Evolutionary conservation across 2,888 invertebrate species (phyloP).

Genomic region (Leptura quadrifasciata): DNA sequence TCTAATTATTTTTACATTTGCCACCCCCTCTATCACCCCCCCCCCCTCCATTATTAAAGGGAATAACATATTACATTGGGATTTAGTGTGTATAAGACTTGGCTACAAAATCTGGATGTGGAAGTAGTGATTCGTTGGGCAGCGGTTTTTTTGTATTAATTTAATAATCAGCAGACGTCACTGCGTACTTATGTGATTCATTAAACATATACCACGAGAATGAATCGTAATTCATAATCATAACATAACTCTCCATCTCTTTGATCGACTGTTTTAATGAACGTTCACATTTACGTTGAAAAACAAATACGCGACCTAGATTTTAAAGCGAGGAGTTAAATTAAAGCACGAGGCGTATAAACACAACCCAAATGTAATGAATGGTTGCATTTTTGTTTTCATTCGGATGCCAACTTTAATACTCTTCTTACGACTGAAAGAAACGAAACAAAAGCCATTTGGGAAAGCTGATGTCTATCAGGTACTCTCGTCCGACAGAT

Average conservation of each 20-base stretch:
- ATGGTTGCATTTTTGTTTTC: constrained; percentile 33
- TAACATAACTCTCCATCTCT: background rate
- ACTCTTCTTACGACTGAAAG: constrained; percentile 14
- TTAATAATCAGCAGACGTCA: no score
- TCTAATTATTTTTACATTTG: no score
- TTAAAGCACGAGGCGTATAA: constrained; percentile 11
- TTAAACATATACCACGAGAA: background rate
- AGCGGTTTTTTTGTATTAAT: no score
- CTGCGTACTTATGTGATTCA: background rate
- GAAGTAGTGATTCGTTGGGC: no score
- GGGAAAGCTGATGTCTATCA: constrained; percentile 21
- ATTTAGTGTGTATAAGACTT: no score
- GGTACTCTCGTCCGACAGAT: constrained; percentile 26
- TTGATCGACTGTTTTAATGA: constrained; percentile 9
- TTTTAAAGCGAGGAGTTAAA: constrained; percentile 17
- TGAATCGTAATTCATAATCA: background rate
- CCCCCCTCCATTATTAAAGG: no score
- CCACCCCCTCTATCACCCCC: no score
- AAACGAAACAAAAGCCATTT: constrained; percentile 28
- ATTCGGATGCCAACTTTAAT: constrained; percentile 15
- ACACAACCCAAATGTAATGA: constrained; percentile 14
- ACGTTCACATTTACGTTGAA: background rate
- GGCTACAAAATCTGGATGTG: no score
- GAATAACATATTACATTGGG: no score
- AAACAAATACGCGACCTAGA: background rate